These are phyloP conservation scores for Malurus melanocephalus DNA, from an alignment of 2,113 vertebrate genomes.

Conservation along the genomic window DNA sequence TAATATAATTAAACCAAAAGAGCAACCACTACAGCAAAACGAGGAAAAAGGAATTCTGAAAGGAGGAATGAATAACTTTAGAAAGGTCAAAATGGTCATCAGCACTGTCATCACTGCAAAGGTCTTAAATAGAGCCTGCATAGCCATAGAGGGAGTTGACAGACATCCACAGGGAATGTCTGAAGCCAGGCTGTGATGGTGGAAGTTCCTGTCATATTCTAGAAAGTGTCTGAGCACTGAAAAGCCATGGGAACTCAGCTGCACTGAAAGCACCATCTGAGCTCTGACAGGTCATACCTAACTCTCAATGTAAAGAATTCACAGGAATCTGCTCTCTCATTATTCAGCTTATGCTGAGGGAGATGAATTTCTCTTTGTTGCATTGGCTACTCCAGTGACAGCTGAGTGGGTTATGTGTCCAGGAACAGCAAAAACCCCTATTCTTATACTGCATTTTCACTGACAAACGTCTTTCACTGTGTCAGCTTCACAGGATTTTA, in stretches of 20 bases:
- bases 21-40: background rate
- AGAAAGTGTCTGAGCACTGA: background rate
- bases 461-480: background rate
- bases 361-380: background rate
- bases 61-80: background rate
- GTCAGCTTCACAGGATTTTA: background rate
- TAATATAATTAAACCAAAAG: slow-evolving; percentile 10
- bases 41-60: background rate
- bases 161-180: background rate
- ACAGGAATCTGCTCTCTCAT: background rate
- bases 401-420: background rate
- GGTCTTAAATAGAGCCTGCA: background rate
- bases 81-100: background rate
- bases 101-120: background rate
- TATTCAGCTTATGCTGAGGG: background rate
- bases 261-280: background rate
- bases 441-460: background rate
- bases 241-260: background rate
- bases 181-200: background rate
- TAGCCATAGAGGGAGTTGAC: background rate
- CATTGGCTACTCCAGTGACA: background rate
- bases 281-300: background rate
- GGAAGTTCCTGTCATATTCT: background rate
- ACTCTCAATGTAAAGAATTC: background rate
- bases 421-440: background rate